Percentiles rank a stretch among this genome's conserved stretches.
Evolutionary conservation across 2,888 invertebrate genomes (phyloP).

Genomic region (Yponomeuta plumbellus): DNA sequence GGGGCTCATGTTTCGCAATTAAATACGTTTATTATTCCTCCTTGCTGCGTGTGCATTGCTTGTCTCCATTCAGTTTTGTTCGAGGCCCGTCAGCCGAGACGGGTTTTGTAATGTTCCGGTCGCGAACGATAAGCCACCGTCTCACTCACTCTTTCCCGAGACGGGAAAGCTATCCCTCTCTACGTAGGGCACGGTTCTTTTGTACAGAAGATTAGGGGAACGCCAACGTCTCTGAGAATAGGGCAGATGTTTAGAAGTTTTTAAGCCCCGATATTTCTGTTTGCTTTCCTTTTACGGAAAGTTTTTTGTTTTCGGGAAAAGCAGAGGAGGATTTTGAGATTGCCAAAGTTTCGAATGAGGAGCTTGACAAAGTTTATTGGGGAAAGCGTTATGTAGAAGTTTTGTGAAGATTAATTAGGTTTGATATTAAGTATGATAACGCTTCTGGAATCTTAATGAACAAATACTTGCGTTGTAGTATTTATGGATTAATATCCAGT

Average conservation of each 20-base stretch:
- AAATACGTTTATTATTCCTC: not conserved
- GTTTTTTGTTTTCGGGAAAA: not conserved
- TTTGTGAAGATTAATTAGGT: too few species aligned
- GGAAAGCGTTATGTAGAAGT: not conserved
- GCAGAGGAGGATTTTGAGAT: not conserved
- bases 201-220: slow-evolving; percentile 68
- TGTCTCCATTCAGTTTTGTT: slow-evolving; percentile 65
- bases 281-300: slow-evolving; percentile 22
- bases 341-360: not conserved
- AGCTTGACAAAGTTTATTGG: not conserved
- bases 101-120: slow-evolving; percentile 71
- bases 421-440: too few species aligned
- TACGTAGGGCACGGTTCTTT: slow-evolving; percentile 53
- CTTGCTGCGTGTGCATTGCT: slow-evolving; percentile 42
- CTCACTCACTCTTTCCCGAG: slow-evolving; percentile 30
- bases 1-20: not conserved
- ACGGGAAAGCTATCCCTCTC: slow-evolving; percentile 36
- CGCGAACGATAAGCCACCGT: slow-evolving; percentile 26
- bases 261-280: slow-evolving; percentile 25
- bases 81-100: slow-evolving; percentile 67
- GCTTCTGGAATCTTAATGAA: too few species aligned
- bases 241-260: slow-evolving; percentile 66
- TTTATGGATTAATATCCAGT: not conserved
- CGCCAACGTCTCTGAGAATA: slow-evolving; percentile 71
- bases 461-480: too few species aligned